Conservation (phyloP, 2,797 vertebrate genomes). For the Galaxias olidus region DNA sequence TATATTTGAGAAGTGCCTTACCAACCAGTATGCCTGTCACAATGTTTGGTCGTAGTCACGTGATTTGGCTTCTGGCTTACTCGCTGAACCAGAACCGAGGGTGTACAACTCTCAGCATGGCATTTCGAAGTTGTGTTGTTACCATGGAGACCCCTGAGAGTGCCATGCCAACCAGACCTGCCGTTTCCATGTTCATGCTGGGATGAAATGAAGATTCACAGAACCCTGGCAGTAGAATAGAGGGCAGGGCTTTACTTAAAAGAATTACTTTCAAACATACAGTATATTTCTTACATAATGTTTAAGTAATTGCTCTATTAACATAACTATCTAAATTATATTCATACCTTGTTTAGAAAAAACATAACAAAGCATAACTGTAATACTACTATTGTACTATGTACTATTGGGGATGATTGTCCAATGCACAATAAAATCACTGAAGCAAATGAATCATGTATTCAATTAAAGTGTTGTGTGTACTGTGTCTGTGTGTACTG, state of each 20-base stretch:
- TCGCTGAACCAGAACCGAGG: background rate
- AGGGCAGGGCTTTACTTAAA: background rate
- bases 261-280: background rate
- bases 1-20: too few species aligned
- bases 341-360: too few species aligned
- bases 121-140: conserved; percentile 17
- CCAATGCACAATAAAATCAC: background rate
- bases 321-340: too few species aligned
- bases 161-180: conserved; percentile 5
- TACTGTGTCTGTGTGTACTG: too few species aligned
- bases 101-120: conserved; percentile 14
- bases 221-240: conserved; percentile 3
- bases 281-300: too few species aligned
- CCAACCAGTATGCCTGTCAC: too few species aligned
- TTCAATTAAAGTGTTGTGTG: too few species aligned
- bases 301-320: too few species aligned
- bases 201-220: background rate
- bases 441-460: background rate
- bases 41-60: conserved; percentile 10
- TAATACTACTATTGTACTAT: too few species aligned
- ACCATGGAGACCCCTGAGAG: conserved; percentile 25
- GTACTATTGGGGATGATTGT: too few species aligned
- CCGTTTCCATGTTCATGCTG: conserved; percentile 8
- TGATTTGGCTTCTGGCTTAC: background rate
- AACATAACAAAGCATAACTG: too few species aligned